These are phyloP conservation scores for Adela reaumurella DNA, from an alignment of 2,888 invertebrate genomes.

Conservation along the genomic window DNA sequence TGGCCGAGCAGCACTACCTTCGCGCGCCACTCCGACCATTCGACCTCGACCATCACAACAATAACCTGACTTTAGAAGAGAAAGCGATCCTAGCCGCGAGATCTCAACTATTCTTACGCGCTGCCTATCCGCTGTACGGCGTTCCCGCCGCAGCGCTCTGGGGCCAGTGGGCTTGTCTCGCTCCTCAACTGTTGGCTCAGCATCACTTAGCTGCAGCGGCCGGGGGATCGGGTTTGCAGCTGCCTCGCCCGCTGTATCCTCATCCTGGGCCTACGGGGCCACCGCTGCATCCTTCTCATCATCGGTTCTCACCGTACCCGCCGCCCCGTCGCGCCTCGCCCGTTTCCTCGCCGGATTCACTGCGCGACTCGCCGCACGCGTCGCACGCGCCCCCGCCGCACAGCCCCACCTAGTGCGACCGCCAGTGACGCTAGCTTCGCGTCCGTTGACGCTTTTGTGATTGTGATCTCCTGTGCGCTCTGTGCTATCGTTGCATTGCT, in stretches of 20 bases:
- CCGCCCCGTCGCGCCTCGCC: slow-evolving; percentile 47
- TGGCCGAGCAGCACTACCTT: slow-evolving; percentile 80
- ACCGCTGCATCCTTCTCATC: slow-evolving; percentile 53
- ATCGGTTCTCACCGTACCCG: slow-evolving; percentile 59
- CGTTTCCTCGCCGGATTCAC: slow-evolving; percentile 59
- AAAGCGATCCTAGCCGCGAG: slow-evolving; percentile 74
- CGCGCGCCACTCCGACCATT: slow-evolving; percentile 74
- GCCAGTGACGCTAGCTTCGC: too few relatives aligned
- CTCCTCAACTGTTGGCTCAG: slow-evolving; percentile 63
- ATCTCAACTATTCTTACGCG: slow-evolving; percentile 69
- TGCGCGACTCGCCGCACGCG: slow-evolving; percentile 47
- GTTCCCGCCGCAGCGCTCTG: slow-evolving; percentile 59
- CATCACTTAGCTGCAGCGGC: slow-evolving; percentile 60
- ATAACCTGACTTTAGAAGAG: slow-evolving; percentile 71
- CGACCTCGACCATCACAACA: slow-evolving; percentile 67
- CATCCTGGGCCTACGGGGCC: too few relatives aligned
- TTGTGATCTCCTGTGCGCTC: neutral
- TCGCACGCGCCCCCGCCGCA: slow-evolving; percentile 44
- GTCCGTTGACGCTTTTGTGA: neutral
- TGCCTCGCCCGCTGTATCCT: slow-evolving; percentile 49
- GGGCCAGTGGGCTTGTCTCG: slow-evolving; percentile 70
- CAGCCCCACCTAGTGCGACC: slow-evolving; percentile 41
- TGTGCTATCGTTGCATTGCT: too few relatives aligned
- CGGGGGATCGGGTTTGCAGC: slow-evolving; percentile 40
- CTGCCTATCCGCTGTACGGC: slow-evolving; percentile 60